A percentile compares a stretch with the other conserved stretches of the same genome.
These are phyloP conservation scores for Brachymystax lenok DNA, from an alignment of 2,797 vertebrate genomes.

Conservation along the genomic window DNA sequence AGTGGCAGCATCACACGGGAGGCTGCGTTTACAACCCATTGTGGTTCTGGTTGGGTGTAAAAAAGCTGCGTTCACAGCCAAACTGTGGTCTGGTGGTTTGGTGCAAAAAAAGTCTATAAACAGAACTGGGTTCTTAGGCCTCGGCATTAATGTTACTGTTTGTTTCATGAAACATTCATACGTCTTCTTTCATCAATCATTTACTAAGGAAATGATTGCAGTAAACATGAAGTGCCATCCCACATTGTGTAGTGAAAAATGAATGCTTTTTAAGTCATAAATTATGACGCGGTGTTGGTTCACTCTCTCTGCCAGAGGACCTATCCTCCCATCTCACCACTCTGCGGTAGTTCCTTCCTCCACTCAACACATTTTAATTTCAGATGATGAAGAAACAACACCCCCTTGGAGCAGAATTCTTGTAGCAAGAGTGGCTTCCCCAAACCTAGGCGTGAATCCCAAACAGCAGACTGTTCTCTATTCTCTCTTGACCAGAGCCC, in stretches of 20 bases:
- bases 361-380: constrained; percentile 9
- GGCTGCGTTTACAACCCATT: background rate
- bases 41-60: background rate
- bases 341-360: constrained; percentile 31
- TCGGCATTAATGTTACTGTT: constrained; percentile 72
- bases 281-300: constrained; percentile 66
- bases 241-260: constrained; percentile 75
- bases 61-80: too few species aligned
- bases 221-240: constrained; percentile 76
- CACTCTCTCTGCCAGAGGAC: constrained; percentile 48
- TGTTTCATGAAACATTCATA: constrained; percentile 77
- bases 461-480: background rate
- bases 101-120: background rate
- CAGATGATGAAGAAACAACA: background rate
- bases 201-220: constrained; percentile 74
- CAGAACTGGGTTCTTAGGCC: constrained; percentile 27
- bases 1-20: background rate
- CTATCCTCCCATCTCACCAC: constrained; percentile 27
- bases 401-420: background rate
- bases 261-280: constrained; percentile 78
- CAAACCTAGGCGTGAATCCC: too few species aligned
- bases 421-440: too few species aligned
- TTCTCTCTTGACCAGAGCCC: too few species aligned
- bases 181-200: constrained; percentile 72
- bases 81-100: background rate